phyloP scores from a whole-genome alignment of 2,113 vertebrate genomes.

The Furnarius figulus region DNA sequence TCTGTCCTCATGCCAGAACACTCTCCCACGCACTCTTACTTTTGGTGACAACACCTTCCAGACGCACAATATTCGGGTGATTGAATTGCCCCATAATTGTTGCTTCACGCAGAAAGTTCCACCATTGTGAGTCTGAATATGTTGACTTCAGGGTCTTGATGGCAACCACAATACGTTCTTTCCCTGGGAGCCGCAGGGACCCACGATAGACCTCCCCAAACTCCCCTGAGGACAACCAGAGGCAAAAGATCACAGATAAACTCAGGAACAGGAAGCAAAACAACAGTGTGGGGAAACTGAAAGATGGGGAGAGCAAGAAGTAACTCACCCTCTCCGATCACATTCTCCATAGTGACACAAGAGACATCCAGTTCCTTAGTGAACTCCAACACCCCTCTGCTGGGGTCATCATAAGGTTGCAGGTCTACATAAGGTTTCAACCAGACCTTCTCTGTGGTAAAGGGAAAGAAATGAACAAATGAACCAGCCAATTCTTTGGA shows the following conservation, averaged over 20 bases:
- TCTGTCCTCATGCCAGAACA: not conserved
- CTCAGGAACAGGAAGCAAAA: not conserved
- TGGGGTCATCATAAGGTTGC: slow-evolving; percentile 79
- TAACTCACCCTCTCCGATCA: slow-evolving; percentile 78
- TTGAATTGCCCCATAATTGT: slow-evolving; percentile 94
- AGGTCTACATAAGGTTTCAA: slow-evolving; percentile 81
- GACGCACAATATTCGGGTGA: slow-evolving; percentile 89
- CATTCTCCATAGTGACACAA: slow-evolving; percentile 72
- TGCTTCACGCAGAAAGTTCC: slow-evolving; percentile 91
- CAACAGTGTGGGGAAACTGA: not conserved
- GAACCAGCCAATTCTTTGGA: not conserved
- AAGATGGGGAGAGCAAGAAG: not conserved
- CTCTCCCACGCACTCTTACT: slow-evolving; percentile 26
- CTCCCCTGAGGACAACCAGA: slow-evolving; percentile 78
- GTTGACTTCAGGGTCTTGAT: slow-evolving; percentile 92
- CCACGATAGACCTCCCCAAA: slow-evolving; percentile 93
- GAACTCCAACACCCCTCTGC: slow-evolving; percentile 76
- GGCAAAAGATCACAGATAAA: not conserved
- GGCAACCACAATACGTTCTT: slow-evolving; percentile 85
- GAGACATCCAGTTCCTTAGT: slow-evolving; percentile 72
- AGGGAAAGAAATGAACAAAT: not conserved
- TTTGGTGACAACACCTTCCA: slow-evolving; percentile 94
- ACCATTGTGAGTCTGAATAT: slow-evolving; percentile 89
- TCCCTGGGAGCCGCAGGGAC: slow-evolving; percentile 80
- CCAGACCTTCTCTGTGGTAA: slow-evolving; percentile 75